These are phyloP conservation scores for Heliconius himera DNA, from an alignment of 1,140 invertebrate species.

Conservation along the genomic window DNA sequence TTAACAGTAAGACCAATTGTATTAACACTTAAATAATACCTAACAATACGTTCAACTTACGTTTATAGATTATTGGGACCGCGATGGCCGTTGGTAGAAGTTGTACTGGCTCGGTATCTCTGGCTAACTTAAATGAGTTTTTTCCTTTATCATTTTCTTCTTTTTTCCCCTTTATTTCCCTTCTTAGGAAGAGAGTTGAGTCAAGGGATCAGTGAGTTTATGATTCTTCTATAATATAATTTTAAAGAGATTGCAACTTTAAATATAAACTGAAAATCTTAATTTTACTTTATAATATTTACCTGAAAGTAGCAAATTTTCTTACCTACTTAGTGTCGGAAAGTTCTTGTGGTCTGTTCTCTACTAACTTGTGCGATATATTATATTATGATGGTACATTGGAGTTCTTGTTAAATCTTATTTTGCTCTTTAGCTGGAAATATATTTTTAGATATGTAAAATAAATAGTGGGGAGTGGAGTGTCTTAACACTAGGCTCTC, in stretches of 20 bases:
- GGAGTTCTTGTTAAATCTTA: too few relatives aligned
- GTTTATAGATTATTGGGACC: constrained; percentile 33
- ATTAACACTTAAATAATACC: constrained; percentile 40
- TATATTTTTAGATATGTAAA: too few relatives aligned
- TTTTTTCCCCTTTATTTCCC: constrained; percentile 62
- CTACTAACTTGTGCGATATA: neutral
- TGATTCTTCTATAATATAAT: constrained; percentile 71
- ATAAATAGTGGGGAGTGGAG: too few relatives aligned
- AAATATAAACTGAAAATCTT: constrained; percentile 23
- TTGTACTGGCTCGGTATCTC: constrained; percentile 59
- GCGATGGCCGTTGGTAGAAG: constrained; percentile 36
- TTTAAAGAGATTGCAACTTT: constrained; percentile 60
- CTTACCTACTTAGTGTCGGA: neutral
- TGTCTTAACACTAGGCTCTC: too few relatives aligned
- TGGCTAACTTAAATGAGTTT: constrained; percentile 70
- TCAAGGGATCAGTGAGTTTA: constrained; percentile 71
- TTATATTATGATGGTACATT: neutral
- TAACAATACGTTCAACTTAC: constrained; percentile 37
- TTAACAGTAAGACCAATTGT: constrained; percentile 21
- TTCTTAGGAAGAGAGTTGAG: constrained; percentile 52
- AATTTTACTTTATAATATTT: constrained; percentile 6
- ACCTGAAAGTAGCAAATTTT: constrained; percentile 36
- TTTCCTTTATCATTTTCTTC: too few relatives aligned
- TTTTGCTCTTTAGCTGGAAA: too few relatives aligned
- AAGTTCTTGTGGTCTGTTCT: neutral